Evolutionary conservation across 2,888 invertebrate species (phyloP).

Genomic region (Ormia ochracea): DNA sequence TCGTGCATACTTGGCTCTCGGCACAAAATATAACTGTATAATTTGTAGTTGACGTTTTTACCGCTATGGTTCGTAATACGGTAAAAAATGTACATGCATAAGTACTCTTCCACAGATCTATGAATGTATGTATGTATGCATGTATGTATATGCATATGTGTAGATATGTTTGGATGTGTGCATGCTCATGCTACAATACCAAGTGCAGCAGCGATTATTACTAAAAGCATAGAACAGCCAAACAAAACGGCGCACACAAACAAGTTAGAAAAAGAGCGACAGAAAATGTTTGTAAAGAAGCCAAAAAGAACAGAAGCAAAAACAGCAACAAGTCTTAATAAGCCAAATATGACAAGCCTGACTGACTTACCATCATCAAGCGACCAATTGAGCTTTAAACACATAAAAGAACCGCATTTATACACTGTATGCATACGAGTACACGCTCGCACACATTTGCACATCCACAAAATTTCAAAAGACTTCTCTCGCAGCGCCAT

Average conservation of each 20-base stretch:
- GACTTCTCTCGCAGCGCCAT: background rate
- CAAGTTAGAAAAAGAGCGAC: conserved; percentile 43
- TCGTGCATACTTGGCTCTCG: conserved; percentile 1
- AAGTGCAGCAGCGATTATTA: conserved; percentile 23
- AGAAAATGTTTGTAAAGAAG: conserved; percentile 16
- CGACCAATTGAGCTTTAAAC: conserved; percentile 35
- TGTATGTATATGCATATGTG: conserved; percentile 11
- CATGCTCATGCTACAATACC: conserved; percentile 39
- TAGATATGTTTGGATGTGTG: conserved; percentile 53
- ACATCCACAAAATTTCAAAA: background rate
- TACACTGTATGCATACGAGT: background rate
- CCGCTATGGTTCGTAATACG: conserved; percentile 77
- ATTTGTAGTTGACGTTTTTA: conserved; percentile 77
- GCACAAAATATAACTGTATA: conserved; percentile 73
- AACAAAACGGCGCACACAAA: conserved; percentile 2
- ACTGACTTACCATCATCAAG: conserved; percentile 23
- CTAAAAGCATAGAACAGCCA: conserved; percentile 1
- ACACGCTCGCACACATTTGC: background rate
- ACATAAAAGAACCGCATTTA: conserved; percentile 15
- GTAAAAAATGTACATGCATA: conserved; percentile 67
- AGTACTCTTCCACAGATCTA: conserved; percentile 11
- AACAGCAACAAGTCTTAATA: conserved; percentile 53
- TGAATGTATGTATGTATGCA: conserved; percentile 49
- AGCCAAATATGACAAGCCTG: conserved; percentile 53
- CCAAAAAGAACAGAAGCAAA: background rate